Base-by-base conservation (phyloP, 2,888 invertebrate species). In the Cryptocephalus moraei region DNA sequence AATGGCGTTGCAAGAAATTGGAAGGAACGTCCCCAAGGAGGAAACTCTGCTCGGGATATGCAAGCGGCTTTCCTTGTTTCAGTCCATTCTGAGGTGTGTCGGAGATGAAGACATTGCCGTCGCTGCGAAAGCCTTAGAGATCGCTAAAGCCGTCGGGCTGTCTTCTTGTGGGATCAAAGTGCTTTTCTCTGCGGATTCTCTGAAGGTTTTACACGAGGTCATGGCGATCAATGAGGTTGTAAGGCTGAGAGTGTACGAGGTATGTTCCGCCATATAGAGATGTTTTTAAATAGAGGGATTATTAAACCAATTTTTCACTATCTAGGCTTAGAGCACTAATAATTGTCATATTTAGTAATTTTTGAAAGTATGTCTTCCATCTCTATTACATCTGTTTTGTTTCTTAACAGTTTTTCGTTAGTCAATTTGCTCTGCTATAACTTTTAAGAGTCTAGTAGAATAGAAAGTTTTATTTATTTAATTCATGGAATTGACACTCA, bases 201-300 rank as follows among this genome's bases (percentile, higher is more conserved):
- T 82, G 43, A 71, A 76, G 14, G 73, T 75, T 55, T 73, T 84
- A 60, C 74, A 75, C 50, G 75, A 76, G 53, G 73, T 79, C 9
- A 69, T 84, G 59, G 65, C 73, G 11, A 72, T 72, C 50, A 77
- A 72, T 59, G 81, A 79, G 54, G 75, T 77, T 44, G 70, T 79
- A 45, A 76, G 80, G 56, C 82, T 84, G 62, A 76, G 87, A 63
- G 76, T 82, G 45, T 84, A 81, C 69, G 85, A 86, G 74, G 81
- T 63, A 53, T 22, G 22, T 22, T 4, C 22, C 6, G 2, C 6
- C 6, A 22, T 22, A 22, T 22, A 22, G 2, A 6, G 2, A 22
- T 22, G 6, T 22, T 2, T 4, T 22, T n/a, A n/a, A n/a, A n/a
- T n/a, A n/a, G n/a, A n/a, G n/a, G n/a, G n/a, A n/a, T n/a, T n/a